Evolutionary conservation across 2,797 vertebrate species (phyloP).

Genomic region (Delichon dasypus): DNA sequence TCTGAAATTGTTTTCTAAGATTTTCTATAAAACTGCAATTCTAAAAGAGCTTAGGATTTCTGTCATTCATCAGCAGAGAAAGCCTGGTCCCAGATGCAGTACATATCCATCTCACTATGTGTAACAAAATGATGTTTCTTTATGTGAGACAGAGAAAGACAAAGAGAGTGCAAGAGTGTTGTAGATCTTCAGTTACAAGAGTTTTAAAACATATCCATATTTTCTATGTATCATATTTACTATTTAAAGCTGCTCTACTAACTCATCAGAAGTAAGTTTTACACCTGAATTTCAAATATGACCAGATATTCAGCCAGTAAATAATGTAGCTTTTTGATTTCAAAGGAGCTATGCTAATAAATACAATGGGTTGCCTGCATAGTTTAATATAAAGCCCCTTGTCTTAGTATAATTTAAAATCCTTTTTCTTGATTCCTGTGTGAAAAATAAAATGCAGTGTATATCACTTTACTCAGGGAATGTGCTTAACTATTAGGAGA

Average conservation of each 20-base stretch:
- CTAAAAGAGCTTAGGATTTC: neutral
- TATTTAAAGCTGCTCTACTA: neutral
- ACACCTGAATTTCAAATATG: neutral
- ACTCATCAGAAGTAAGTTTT: neutral
- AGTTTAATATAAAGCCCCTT: neutral
- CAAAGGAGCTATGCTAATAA: neutral
- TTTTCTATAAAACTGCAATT: neutral
- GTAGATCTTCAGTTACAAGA: neutral
- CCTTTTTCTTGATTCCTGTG: neutral
- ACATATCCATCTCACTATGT: neutral
- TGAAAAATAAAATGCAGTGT: neutral
- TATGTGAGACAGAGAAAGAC: neutral
- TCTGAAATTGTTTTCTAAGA: neutral
- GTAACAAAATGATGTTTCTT: neutral
- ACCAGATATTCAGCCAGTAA: neutral
- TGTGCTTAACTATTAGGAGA: neutral
- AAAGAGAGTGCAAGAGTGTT: neutral
- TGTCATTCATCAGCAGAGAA: neutral
- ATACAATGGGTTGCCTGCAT: neutral
- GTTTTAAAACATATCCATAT: neutral
- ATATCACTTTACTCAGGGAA: neutral
- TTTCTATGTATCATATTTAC: neutral
- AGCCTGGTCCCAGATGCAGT: neutral
- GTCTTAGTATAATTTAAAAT: neutral
- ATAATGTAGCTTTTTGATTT: fast-evolving